Evolutionary conservation across 2,797 vertebrate species (phyloP).

Genomic region (Galaxias olidus): DNA sequence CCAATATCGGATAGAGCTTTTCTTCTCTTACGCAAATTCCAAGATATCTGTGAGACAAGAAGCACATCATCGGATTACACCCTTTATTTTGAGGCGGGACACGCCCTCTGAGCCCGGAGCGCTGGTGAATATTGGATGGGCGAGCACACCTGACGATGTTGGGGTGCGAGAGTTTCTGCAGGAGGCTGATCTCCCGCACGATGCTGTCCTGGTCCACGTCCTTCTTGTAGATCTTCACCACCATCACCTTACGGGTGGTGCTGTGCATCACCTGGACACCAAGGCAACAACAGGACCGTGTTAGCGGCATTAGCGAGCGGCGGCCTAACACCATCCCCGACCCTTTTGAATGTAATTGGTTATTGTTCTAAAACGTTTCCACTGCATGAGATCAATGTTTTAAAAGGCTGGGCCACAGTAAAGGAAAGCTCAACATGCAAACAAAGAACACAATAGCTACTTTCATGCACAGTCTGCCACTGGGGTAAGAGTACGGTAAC

Average conservation of each 20-base stretch:
- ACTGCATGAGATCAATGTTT: neutral
- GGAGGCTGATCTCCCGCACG: constrained; percentile 85
- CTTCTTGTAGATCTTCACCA: constrained; percentile 91
- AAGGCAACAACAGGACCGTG: neutral
- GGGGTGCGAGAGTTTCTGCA: constrained; percentile 89
- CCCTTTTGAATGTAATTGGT: no score
- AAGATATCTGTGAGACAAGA: constrained; percentile 68
- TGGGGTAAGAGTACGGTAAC: neutral
- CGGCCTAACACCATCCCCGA: neutral
- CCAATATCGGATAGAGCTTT: constrained; percentile 77
- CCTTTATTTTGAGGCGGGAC: neutral
- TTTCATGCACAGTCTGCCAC: neutral
- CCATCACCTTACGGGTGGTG: constrained; percentile 81
- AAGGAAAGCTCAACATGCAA: neutral
- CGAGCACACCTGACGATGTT: constrained; percentile 83
- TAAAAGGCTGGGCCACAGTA: neutral
- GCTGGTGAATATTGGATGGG: no score
- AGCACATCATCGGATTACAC: no score
- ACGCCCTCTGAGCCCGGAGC: no score
- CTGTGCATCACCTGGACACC: constrained; percentile 78
- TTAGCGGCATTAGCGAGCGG: neutral
- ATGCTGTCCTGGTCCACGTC: constrained; percentile 89
- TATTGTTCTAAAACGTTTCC: neutral
- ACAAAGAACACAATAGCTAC: constrained; percentile 8
- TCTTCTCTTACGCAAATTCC: constrained; percentile 78